A percentile compares a stretch with the other conserved stretches of the same genome.
These are phyloP conservation scores for Gobionotothen gibberifrons DNA, from an alignment of 2,797 vertebrate species.

Conservation along the genomic window DNA sequence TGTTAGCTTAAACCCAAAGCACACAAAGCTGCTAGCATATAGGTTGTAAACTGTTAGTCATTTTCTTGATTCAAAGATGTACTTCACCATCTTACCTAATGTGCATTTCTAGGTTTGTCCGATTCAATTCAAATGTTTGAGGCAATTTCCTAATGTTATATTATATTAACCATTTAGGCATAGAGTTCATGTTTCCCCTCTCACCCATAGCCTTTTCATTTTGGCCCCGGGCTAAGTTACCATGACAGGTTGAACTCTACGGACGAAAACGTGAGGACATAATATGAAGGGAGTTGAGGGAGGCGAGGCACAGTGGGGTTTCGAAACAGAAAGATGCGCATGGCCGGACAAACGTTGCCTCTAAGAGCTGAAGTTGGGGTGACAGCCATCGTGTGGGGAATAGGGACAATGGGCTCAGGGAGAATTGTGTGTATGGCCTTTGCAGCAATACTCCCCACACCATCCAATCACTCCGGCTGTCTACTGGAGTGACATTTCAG, in stretches of 20 bases:
- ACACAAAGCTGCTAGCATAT: neutral
- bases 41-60: neutral
- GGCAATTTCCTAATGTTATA: neutral
- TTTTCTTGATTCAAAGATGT: neutral
- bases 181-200: constrained; percentile 36
- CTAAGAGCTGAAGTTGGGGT: constrained; percentile 45
- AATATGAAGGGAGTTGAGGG: constrained; percentile 36
- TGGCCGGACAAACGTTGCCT: constrained; percentile 56
- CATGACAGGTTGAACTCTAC: constrained; percentile 72
- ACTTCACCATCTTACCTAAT: neutral
- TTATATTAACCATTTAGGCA: constrained; percentile 33
- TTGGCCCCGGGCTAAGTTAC: constrained; percentile 54
- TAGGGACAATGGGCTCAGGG: constrained; percentile 45
- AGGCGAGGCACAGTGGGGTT: constrained; percentile 38
- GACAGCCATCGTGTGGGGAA: constrained; percentile 67
- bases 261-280: constrained; percentile 60
- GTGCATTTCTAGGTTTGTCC: neutral
- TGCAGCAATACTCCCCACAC: constrained; percentile 47
- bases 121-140: neutral
- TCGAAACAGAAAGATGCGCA: constrained; percentile 52
- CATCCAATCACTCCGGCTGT: constrained; percentile 55
- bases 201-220: constrained; percentile 70
- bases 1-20: constrained; percentile 1
- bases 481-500: constrained; percentile 74
- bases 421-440: constrained; percentile 46